Evolutionary conservation across 2,797 vertebrate genomes (phyloP).

Genomic region (Gastrophryne carolinensis): DNA sequence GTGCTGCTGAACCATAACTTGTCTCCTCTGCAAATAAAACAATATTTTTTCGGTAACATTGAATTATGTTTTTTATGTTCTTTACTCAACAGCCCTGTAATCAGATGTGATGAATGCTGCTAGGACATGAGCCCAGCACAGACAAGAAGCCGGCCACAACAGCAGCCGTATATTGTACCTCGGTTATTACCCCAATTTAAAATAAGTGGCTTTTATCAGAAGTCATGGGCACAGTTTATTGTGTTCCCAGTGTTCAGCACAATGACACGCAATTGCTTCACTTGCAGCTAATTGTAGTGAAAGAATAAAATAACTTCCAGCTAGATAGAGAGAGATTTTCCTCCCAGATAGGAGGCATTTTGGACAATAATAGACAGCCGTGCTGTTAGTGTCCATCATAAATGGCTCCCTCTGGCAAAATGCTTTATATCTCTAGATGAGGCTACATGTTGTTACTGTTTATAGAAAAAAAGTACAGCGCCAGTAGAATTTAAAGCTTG

Average conservation of each 20-base stretch:
- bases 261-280: slow-evolving; percentile 17
- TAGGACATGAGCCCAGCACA: background rate
- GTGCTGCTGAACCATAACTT: background rate
- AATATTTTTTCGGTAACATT: background rate
- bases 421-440: slow-evolving; percentile 12
- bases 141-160: background rate
- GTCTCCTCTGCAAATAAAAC: background rate
- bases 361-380: slow-evolving; percentile 24
- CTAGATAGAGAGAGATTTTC: slow-evolving; percentile 9
- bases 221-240: background rate
- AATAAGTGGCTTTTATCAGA: background rate
- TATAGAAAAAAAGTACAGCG: background rate
- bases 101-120: background rate
- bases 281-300: background rate
- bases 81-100: background rate
- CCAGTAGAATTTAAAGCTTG: background rate
- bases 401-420: slow-evolving; percentile 17
- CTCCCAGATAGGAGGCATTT: slow-evolving; percentile 5
- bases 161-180: background rate
- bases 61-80: background rate
- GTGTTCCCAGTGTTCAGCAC: background rate
- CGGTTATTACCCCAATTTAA: background rate
- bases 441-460: background rate
- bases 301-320: slow-evolving; percentile 7
- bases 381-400: slow-evolving; percentile 26